These are phyloP conservation scores for Dipodomys spectabilis DNA, from an alignment of 2,113 vertebrate species.

Conservation along the genomic window DNA sequence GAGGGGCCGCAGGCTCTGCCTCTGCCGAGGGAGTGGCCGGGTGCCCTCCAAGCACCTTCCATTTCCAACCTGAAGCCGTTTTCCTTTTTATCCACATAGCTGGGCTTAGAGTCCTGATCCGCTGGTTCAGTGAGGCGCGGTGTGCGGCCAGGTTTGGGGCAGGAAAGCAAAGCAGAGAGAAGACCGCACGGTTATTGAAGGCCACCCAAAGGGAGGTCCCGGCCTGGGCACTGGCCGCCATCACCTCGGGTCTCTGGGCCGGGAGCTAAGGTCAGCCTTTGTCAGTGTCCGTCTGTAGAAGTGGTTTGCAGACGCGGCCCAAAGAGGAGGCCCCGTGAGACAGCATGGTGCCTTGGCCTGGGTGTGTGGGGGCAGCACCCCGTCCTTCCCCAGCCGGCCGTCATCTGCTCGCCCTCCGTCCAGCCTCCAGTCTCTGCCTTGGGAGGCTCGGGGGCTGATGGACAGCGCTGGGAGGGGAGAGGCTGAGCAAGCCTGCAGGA, in stretches of 20 bases:
- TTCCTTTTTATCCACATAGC: neutral
- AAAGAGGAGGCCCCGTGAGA: neutral
- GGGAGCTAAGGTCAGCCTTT: neutral
- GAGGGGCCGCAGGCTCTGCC: neutral
- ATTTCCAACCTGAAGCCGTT: neutral
- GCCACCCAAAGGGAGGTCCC: neutral
- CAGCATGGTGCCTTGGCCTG: too few species aligned
- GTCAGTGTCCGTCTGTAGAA: neutral
- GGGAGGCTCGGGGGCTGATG: neutral
- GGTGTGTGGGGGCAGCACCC: too few species aligned
- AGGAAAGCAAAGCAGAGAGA: neutral
- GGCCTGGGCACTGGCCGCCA: too few species aligned
- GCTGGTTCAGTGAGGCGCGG: neutral
- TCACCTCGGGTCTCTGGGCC: neutral
- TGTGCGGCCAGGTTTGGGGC: neutral
- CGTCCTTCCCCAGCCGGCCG: neutral
- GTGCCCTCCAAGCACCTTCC: neutral
- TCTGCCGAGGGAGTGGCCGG: neutral
- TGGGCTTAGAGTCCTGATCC: slow-evolving; percentile 4
- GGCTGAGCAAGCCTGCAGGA: neutral
- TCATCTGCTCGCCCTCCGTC: neutral
- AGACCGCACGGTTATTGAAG: neutral
- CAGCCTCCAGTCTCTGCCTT: neutral
- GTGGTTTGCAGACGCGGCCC: neutral
- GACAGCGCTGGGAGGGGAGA: too few species aligned